phyloP scores from a whole-genome alignment of 2,113 vertebrate species.

The Phoenicopterus ruber region DNA sequence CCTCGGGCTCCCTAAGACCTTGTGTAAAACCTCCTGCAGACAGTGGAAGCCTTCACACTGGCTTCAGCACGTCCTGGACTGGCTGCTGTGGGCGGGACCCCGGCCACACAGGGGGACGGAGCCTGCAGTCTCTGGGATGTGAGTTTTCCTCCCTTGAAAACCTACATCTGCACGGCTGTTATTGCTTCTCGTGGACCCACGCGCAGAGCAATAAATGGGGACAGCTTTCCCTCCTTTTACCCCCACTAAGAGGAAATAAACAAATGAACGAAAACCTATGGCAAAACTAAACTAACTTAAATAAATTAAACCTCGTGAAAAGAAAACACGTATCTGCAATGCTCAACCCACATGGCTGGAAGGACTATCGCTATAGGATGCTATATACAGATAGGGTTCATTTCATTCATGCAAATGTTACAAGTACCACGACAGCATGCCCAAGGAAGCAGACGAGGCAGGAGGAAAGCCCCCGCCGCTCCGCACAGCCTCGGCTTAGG shows the following conservation, averaged over 20 bases:
- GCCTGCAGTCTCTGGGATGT: neutral
- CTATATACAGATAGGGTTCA: constrained; percentile 76
- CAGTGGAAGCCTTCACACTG: neutral
- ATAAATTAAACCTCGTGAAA: constrained; percentile 63
- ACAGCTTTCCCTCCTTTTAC: constrained; percentile 41
- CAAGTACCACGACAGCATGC: constrained; percentile 76
- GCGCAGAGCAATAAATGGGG: neutral
- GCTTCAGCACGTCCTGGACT: neutral
- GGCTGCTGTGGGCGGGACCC: neutral
- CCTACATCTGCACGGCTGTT: constrained; percentile 10
- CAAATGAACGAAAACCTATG: neutral
- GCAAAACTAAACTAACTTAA: neutral
- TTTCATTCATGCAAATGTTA: constrained; percentile 79
- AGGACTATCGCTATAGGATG: constrained; percentile 71
- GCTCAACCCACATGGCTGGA: constrained; percentile 60
- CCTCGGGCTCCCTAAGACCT: neutral
- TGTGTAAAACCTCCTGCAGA: neutral
- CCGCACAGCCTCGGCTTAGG: neutral
- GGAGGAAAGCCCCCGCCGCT: neutral
- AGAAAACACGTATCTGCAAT: constrained; percentile 63
- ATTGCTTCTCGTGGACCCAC: constrained; percentile 63
- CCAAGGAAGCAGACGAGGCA: constrained; percentile 47
- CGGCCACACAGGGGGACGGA: rapidly evolving
- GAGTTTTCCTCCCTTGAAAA: neutral
- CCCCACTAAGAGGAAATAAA: neutral